Conservation (phyloP, 2,113 vertebrate species). For the Setophaga petechia region DNA sequence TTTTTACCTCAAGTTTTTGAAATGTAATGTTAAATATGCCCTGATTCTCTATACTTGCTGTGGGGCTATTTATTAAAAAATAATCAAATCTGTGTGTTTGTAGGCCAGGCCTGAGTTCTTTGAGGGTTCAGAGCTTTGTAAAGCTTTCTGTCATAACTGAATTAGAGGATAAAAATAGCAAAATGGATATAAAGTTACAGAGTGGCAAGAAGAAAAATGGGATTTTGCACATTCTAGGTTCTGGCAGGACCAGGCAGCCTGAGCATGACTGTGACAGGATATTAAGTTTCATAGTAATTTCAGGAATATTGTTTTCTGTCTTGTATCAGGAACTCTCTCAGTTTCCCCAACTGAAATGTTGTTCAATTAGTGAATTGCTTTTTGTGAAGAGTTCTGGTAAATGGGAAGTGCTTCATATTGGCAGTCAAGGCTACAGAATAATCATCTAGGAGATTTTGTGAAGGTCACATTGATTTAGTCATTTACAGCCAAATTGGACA, state of each 20-base stretch:
- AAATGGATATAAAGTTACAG: not conserved
- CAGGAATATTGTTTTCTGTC: not conserved
- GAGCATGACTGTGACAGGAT: not conserved
- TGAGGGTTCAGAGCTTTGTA: not conserved
- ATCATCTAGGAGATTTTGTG: not conserved
- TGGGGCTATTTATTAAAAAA: not conserved
- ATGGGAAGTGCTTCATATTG: not conserved
- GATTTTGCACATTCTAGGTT: not conserved
- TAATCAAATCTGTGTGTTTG: not conserved
- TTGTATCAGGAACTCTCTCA: not conserved
- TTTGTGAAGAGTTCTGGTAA: not conserved
- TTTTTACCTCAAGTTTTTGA: not conserved
- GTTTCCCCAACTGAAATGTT: not conserved
- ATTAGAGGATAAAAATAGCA: not conserved
- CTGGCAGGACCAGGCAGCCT: not conserved
- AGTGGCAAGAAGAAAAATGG: not conserved
- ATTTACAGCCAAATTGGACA: slow-evolving; percentile 15
- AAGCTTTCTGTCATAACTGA: not conserved
- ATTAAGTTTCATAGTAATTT: not conserved
- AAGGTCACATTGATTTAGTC: slow-evolving; percentile 38
- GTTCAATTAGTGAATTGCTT: not conserved
- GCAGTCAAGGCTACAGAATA: not conserved
- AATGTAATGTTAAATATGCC: not conserved
- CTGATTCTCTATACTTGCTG: not conserved
- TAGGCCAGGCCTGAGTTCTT: not conserved